Base-by-base conservation (phyloP, 2,888 invertebrate genomes). In the Trichogramma dendrolimi region DNA sequence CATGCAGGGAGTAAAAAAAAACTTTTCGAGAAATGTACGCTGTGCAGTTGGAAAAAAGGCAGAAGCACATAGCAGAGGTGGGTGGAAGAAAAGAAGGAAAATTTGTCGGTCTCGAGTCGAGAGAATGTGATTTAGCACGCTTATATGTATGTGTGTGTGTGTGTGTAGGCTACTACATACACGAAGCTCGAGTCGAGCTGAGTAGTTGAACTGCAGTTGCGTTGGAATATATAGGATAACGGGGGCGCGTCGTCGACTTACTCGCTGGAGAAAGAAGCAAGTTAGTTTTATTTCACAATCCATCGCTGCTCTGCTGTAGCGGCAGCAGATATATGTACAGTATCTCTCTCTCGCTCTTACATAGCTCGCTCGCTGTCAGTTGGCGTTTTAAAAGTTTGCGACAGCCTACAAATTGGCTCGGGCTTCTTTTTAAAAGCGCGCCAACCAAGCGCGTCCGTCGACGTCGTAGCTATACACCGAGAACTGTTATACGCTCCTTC, bases 391-490 rank as follows among this genome's bases (percentile, higher is more conserved):
- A 78, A 79, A 78, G 75, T 78, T 79, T 77, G 72, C 77, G 79
- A 79, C 78, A 78, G 79, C 76, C 77, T 79, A 79, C 79, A 79
- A 79, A 79, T 79, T 79, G 79, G 75, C 76, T 77, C 76, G 77
- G 78, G 76, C 14, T 62, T 78, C 77, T 79, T 78, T 79, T 78
- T 77, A 77, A 77, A 75, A 77, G 78, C 77, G 73, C 72, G 70
- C 10, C 64, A 63, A 53, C 59, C 60, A 60, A 63, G 56, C 56
- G 11, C 55, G 55, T 60, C 62, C 51, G 27, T 27, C 27, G 27
- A 27, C 27, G 27, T 27, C 27, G 27, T 27, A 27, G 27, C 27
- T 27, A 27, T 27, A 27, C 27, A 27, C 27, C 27, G 27, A 27
- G 27, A 27, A 27, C 27, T 27, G 27, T 27, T 27, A 27, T 27